phyloP scores from a whole-genome alignment of 2,797 vertebrate genomes.

The Hafferia zeledoni region DNA sequence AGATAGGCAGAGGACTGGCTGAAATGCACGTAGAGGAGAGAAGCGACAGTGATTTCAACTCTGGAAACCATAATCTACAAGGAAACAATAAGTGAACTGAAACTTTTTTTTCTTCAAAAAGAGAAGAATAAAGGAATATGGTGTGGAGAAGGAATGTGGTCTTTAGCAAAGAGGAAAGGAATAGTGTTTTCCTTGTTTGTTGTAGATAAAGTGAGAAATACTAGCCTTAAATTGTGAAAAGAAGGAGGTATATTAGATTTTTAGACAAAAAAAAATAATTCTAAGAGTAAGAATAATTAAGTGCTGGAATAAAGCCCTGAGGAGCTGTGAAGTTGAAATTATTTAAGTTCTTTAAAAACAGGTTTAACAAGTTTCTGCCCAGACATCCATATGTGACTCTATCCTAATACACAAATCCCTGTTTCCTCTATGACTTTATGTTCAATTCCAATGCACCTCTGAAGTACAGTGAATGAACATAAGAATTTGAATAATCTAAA shows the following conservation, averaged over 20 bases:
- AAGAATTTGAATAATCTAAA: neutral
- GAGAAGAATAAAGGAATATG: neutral
- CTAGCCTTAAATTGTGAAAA: neutral
- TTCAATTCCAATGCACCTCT: neutral
- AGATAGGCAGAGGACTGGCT: accelerated
- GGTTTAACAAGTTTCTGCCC: neutral
- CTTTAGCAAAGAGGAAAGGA: neutral
- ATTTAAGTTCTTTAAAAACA: neutral
- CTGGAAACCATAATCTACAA: neutral
- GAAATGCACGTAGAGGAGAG: accelerated
- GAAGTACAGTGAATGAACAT: neutral
- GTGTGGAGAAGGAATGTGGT: neutral
- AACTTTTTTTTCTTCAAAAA: neutral
- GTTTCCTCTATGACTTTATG: neutral
- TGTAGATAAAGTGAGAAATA: neutral
- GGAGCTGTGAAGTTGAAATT: neutral
- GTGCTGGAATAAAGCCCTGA: neutral
- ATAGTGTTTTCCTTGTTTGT: neutral
- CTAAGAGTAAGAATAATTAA: neutral
- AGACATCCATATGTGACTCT: neutral
- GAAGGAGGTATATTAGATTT: neutral
- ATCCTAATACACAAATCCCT: neutral
- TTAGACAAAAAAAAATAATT: neutral
- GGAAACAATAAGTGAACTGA: neutral
- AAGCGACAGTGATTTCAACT: neutral